phyloP scores from a whole-genome alignment of 1,140 invertebrate genomes.

The Frieseomelitta varia region DNA sequence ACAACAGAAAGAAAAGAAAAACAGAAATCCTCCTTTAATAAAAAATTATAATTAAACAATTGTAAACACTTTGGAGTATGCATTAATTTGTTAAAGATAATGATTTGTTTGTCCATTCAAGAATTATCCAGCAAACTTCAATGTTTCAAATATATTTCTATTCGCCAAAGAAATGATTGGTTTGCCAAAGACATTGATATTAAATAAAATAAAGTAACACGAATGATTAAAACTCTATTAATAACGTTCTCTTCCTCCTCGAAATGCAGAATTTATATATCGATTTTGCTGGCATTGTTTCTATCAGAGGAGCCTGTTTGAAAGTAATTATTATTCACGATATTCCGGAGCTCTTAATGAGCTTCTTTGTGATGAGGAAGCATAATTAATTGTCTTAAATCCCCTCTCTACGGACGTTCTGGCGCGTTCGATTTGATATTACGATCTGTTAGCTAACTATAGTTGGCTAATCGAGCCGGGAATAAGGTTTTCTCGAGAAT shows the following conservation, averaged over 20 bases:
- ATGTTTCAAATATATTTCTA: too few relatives aligned
- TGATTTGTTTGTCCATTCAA: too few relatives aligned
- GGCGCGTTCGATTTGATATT: not conserved
- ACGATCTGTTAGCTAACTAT: not conserved
- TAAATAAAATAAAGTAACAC: too few relatives aligned
- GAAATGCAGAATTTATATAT: not conserved
- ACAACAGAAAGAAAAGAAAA: too few relatives aligned
- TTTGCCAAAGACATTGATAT: too few relatives aligned
- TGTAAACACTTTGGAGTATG: too few relatives aligned
- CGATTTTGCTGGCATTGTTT: not conserved
- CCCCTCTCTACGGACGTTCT: not conserved
- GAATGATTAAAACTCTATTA: too few relatives aligned
- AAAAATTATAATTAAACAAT: too few relatives aligned
- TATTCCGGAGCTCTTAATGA: not conserved
- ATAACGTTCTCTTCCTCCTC: not conserved
- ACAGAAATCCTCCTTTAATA: too few relatives aligned
- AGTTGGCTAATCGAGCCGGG: not conserved
- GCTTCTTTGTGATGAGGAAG: not conserved
- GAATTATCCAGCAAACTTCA: too few relatives aligned
- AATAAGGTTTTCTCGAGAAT: not conserved
- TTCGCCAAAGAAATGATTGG: too few relatives aligned
- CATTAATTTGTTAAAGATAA: too few relatives aligned
- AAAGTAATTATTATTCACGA: not conserved
- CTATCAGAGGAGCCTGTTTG: not conserved
- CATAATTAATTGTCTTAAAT: not conserved